Evolutionary conservation across 1,140 invertebrate genomes (phyloP).

Genomic region (Trinorchestia longiramus): DNA sequence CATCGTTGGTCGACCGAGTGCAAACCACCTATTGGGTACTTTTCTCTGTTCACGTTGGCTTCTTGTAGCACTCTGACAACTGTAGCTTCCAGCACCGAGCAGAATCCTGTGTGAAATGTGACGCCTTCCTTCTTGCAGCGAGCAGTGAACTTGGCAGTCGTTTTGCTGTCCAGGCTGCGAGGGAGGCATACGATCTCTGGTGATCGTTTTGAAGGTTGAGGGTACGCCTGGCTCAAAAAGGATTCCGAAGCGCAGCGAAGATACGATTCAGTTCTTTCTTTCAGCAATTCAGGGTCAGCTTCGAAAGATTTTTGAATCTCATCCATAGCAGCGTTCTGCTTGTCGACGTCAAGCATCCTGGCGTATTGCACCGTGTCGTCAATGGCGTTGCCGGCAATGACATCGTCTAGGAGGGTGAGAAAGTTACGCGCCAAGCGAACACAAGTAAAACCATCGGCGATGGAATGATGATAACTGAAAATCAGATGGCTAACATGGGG

Average conservation of each 20-base stretch:
- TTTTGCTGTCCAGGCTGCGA: background rate
- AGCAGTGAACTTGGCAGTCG: slow-evolving; percentile 21
- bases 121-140: slow-evolving; percentile 54
- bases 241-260: background rate
- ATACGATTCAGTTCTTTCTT: background rate
- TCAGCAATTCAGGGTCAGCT: background rate
- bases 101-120: slow-evolving; percentile 48
- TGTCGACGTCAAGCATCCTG: background rate
- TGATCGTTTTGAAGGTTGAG: slow-evolving; percentile 47
- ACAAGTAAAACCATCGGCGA: slow-evolving; percentile 38
- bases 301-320: background rate
- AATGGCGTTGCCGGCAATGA: slow-evolving; percentile 29
- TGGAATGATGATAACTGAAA: slow-evolving; percentile 31
- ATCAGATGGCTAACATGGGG: slow-evolving; percentile 33
- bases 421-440: background rate
- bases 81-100: slow-evolving; percentile 22
- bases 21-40: background rate
- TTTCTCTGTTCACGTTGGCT: background rate
- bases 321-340: background rate
- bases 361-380: slow-evolving; percentile 35
- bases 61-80: background rate
- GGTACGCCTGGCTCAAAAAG: slow-evolving; percentile 5
- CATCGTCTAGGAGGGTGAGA: slow-evolving; percentile 17
- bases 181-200: background rate
- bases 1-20: slow-evolving; percentile 20